phyloP scores from a whole-genome alignment of 2,888 invertebrate genomes.

The Macaria liturata region DNA sequence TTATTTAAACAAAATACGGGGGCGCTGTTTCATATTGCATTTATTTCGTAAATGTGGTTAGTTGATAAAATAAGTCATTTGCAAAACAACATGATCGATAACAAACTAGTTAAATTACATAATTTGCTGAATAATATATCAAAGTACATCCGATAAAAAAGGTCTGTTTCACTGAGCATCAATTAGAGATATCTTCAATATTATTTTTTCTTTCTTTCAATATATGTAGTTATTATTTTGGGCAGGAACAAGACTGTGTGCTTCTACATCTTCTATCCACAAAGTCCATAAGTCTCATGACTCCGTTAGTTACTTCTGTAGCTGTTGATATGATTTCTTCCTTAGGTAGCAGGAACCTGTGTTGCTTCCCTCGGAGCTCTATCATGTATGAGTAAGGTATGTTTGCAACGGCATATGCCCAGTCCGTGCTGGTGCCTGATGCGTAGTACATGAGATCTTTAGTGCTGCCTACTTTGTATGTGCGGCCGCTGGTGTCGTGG shows the following conservation, averaged over 20 bases:
- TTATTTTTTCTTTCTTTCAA: too few relatives aligned
- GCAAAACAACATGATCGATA: too few relatives aligned
- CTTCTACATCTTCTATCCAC: slow-evolving; percentile 50
- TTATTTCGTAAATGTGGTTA: neutral
- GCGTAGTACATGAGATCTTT: slow-evolving; percentile 77
- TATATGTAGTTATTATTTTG: slow-evolving; percentile 38
- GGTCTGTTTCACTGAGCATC: neutral
- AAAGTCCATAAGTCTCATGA: slow-evolving; percentile 61
- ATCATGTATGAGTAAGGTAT: slow-evolving; percentile 74
- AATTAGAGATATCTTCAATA: neutral
- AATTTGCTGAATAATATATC: too few relatives aligned
- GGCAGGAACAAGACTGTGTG: slow-evolving; percentile 41
- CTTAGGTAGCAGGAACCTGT: slow-evolving; percentile 67
- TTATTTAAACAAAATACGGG: slow-evolving; percentile 23
- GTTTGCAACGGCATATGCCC: slow-evolving; percentile 67
- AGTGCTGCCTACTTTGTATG: slow-evolving; percentile 74
- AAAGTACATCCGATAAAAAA: neutral
- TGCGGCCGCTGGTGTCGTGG: slow-evolving; percentile 55
- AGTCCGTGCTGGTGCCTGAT: slow-evolving; percentile 67
- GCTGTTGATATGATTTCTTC: slow-evolving; percentile 63
- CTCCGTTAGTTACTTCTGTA: slow-evolving; percentile 54
- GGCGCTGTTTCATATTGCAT: slow-evolving; percentile 3
- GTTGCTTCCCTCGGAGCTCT: slow-evolving; percentile 64
- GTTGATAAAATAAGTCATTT: too few relatives aligned
- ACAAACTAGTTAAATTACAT: too few relatives aligned